Percentiles rank a stretch among this genome's conserved stretches.
Evolutionary conservation across 1,140 invertebrate genomes (phyloP).

Genomic region (Drosophila grimshawi): DNA sequence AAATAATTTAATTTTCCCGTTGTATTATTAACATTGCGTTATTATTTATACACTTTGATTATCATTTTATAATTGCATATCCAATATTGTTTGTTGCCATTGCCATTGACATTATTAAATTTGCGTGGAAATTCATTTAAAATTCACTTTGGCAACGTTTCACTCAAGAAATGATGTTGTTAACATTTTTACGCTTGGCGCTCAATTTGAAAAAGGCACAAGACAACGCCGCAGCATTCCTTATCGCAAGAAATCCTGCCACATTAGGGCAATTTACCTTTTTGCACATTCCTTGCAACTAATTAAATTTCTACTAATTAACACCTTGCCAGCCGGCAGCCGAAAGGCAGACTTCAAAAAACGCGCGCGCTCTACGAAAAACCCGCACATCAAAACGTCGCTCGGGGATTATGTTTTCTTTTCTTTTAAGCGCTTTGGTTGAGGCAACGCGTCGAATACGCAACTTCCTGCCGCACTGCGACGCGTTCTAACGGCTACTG

Average conservation of each 20-base stretch:
- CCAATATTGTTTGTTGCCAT: background rate
- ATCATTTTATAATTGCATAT: background rate
- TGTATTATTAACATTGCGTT: too few species aligned
- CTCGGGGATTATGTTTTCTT: conserved; percentile 5
- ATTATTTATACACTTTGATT: background rate
- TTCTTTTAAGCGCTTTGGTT: conserved; percentile 6
- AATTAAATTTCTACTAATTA: conserved; percentile 71
- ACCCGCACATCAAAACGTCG: conserved; percentile 16
- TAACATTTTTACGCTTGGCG: conserved; percentile 24
- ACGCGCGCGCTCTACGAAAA: conserved; percentile 43
- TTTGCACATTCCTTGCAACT: conserved; percentile 46
- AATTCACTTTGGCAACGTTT: conserved; percentile 22
- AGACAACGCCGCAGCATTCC: background rate
- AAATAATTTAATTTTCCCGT: background rate
- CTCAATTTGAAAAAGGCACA: conserved; percentile 2
- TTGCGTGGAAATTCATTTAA: background rate
- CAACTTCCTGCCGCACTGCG: conserved; percentile 77
- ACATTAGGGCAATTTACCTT: conserved; percentile 47
- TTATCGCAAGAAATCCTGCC: conserved; percentile 23
- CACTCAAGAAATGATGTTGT: conserved; percentile 13
- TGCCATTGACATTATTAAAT: background rate
- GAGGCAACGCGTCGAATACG: conserved; percentile 69
- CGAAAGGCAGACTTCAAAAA: conserved; percentile 23
- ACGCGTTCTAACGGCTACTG: conserved; percentile 77
- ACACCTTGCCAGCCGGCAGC: conserved; percentile 50